A percentile compares a stretch with the other conserved stretches of the same genome.
Conservation (phyloP, 2,888 invertebrate genomes). For the Philhelius pedissequus region DNA sequence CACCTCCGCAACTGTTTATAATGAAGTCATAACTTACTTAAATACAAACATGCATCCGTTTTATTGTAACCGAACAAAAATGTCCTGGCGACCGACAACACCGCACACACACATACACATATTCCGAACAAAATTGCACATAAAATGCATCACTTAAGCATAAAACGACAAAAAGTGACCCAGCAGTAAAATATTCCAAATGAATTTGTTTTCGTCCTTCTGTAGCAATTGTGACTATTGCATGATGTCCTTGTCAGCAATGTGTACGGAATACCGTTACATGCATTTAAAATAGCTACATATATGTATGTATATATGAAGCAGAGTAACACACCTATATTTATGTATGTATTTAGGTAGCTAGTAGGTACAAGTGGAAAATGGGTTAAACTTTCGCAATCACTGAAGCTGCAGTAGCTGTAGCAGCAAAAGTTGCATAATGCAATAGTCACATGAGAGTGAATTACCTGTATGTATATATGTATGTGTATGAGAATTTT, state of each 20-base stretch:
- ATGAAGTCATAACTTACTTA: conserved; percentile 56
- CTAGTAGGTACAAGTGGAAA: neutral
- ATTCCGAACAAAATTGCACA: neutral
- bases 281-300: conserved; percentile 12
- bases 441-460: conserved; percentile 53
- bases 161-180: conserved; percentile 45
- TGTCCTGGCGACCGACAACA: neutral
- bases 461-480: neutral
- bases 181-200: conserved; percentile 44
- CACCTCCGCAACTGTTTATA: conserved; percentile 32
- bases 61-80: neutral
- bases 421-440: conserved; percentile 44
- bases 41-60: conserved; percentile 47
- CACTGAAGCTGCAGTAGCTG: conserved; percentile 25
- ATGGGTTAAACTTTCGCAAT: conserved; percentile 54
- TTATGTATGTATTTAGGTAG: neutral
- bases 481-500: neutral
- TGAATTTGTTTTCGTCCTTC: conserved; percentile 41
- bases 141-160: conserved; percentile 53
- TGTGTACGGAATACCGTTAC: neutral
- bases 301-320: neutral
- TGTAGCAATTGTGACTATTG: conserved; percentile 5
- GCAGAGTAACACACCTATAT: no score
- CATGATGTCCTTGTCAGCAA: conserved; percentile 18
- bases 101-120: conserved; percentile 9